phyloP scores from a whole-genome alignment of 2,113 vertebrate genomes.

The Bubo bubo region DNA sequence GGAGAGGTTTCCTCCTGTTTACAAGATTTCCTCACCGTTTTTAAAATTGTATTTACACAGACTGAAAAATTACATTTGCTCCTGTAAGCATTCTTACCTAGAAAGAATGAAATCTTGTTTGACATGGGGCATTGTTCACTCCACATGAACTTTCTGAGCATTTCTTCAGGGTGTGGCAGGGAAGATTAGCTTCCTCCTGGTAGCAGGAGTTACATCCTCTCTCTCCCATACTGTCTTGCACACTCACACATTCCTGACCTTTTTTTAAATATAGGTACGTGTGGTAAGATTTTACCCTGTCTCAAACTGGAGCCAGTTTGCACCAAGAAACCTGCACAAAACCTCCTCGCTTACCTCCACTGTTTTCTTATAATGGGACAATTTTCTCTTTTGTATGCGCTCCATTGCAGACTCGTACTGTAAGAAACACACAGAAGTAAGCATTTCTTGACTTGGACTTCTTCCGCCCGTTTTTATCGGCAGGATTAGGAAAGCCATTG shows the following conservation, averaged over 20 bases:
- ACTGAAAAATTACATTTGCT: neutral
- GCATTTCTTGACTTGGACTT: neutral
- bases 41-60: neutral
- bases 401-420: slow-evolving; percentile 91
- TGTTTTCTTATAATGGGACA: slow-evolving; percentile 89
- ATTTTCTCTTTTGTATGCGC: slow-evolving; percentile 88
- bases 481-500: neutral
- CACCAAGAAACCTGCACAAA: neutral
- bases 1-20: neutral
- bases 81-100: neutral
- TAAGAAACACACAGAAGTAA: slow-evolving; percentile 28
- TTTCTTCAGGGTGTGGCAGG: neutral
- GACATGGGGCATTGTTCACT: neutral
- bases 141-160: neutral
- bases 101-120: neutral
- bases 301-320: neutral
- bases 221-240: neutral
- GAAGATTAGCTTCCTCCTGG: neutral
- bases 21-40: neutral
- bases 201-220: neutral
- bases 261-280: neutral
- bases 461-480: neutral
- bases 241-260: neutral
- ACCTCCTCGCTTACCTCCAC: slow-evolving; percentile 82
- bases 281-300: neutral